Evolutionary conservation across 2,888 invertebrate genomes (phyloP).

Genomic region (Thymelicus sylvestris): DNA sequence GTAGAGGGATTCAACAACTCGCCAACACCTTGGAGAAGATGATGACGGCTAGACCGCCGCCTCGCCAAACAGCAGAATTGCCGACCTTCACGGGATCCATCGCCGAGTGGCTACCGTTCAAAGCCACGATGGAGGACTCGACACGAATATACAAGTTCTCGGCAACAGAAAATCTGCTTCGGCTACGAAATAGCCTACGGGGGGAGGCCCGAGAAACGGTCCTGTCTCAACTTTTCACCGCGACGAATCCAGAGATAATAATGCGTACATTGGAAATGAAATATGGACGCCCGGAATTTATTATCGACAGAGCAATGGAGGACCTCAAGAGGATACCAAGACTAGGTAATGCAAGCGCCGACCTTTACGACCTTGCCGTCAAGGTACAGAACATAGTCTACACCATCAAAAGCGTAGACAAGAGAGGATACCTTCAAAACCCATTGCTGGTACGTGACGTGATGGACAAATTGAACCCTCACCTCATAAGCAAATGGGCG

Average conservation of each 20-base stretch:
- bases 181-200: not conserved
- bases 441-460: not conserved
- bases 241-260: not conserved
- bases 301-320: not conserved
- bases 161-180: not conserved
- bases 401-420: not conserved
- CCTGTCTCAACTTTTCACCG: not conserved
- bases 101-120: not conserved
- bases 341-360: not conserved
- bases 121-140: not conserved
- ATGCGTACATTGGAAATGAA: not conserved
- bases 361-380: not conserved
- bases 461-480: not conserved
- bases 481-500: not conserved
- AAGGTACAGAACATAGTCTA: conserved; percentile 1
- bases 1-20: not conserved
- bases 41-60: not conserved
- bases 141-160: not conserved
- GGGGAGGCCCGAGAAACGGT: not conserved
- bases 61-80: not conserved
- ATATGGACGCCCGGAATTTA: not conserved
- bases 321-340: not conserved
- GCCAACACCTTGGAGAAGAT: not conserved
- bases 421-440: not conserved
- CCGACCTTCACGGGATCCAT: not conserved